Percentiles rank a stretch among this genome's conserved stretches.
Evolutionary conservation across 2,113 vertebrate genomes (phyloP).

Genomic region (Erpornis zantholeuca): DNA sequence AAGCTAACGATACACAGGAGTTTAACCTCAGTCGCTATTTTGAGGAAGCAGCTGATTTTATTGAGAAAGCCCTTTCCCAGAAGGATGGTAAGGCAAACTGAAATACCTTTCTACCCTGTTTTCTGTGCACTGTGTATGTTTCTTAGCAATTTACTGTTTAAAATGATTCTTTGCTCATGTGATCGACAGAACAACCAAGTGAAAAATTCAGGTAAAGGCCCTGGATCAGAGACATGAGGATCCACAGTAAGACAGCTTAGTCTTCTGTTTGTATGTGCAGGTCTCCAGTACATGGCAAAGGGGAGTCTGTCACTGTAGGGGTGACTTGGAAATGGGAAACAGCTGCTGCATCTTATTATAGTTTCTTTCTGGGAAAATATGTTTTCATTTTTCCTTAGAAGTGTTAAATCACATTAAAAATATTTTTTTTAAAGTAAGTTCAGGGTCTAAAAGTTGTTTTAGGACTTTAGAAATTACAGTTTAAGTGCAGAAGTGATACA

Average conservation of each 20-base stretch:
- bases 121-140: not conserved
- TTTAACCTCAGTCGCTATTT: conserved; percentile 96
- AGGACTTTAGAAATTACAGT: not conserved
- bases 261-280: not conserved
- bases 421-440: not conserved
- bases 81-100: conserved; percentile 84
- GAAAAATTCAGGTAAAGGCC: not conserved
- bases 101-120: not conserved
- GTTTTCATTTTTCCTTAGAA: not conserved
- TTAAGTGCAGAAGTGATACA: not conserved
- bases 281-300: not conserved
- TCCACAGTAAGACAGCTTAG: not conserved
- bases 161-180: not conserved
- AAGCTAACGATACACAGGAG: conserved; percentile 90
- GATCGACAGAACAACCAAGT: not conserved
- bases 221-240: not conserved
- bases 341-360: not conserved
- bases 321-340: not conserved
- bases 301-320: not conserved
- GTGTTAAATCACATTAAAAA: not conserved
- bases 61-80: conserved; percentile 89
- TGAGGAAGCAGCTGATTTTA: conserved; percentile 93
- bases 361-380: not conserved
- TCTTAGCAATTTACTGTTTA: not conserved
- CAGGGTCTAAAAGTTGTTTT: not conserved